Evolutionary conservation across 2,888 invertebrate species (phyloP), one percentile per base, ranked within the genome.

Genomic region (Nyleta sp.): DNA sequence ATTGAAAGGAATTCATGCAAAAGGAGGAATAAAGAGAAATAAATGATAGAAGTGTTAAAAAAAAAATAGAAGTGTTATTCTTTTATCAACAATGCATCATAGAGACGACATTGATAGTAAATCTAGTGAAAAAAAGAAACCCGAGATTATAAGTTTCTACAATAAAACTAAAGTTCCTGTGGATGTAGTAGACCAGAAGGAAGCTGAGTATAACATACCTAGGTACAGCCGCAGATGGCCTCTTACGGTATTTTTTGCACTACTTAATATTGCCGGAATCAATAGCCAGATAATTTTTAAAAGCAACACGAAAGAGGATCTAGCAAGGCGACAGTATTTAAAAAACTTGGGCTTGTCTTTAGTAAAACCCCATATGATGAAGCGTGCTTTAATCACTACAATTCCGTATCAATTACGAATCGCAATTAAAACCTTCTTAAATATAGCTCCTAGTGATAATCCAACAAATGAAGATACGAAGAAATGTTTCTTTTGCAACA

Each of bases 91-190:
- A 2, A 42, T 42, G 42, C 42, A 42, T 17, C 42, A 42, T 17
- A 15, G 17, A 15, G 15, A 42, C 10, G 7, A 42, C 7, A 42
- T 42, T 17, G 42, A 42, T 17, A 17, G 6, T 17, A 4, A 42
- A 42, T 15, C 42, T 8, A 17, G 17, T 15, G 42, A 13, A 17
- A 42, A 42, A 17, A 42, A 15, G 17, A 42, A 42, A 10, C 42
- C 42, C 6, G 42, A 42, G n/a, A 42, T 42, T 15, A 17, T 42
- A 42, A 42, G 10, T 13, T 42, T 42, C n/a, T 42, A 42, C n/a
- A 42, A 42, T 17, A 6, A 42, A 13, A 42, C 42, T 3, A 42
- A 42, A 42, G 42, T 42, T 42, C 5, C 42, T 42, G 42, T 42
- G 6, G 42, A 42, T 42, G 42, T 17, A 5, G 17, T 42, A 13